A percentile compares a stretch with the other conserved stretches of the same genome.
Conservation (phyloP, 2,797 vertebrate species). For the Anguilla marmorata region DNA sequence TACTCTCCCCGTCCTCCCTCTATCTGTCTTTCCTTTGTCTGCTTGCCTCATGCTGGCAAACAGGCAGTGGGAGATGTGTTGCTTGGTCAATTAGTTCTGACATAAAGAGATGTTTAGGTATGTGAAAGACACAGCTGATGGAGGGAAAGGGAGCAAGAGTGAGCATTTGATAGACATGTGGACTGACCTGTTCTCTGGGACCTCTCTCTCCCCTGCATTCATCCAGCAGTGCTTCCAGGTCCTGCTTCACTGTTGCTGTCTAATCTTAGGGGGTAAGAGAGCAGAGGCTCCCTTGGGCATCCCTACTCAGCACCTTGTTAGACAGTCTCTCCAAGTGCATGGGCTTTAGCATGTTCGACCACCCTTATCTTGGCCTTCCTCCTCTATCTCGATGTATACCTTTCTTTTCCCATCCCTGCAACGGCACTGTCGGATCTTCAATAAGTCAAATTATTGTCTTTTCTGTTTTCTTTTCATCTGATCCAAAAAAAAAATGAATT, state of each 20-base stretch:
- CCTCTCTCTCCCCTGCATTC: constrained; percentile 59
- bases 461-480: neutral
- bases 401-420: constrained; percentile 37
- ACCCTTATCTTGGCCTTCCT: constrained; percentile 42
- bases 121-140: constrained; percentile 72
- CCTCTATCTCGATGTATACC: constrained; percentile 43
- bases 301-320: constrained; percentile 81
- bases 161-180: constrained; percentile 71
- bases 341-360: constrained; percentile 39
- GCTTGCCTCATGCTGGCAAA: constrained; percentile 59
- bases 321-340: constrained; percentile 59
- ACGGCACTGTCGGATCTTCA: constrained; percentile 36
- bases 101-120: constrained; percentile 84
- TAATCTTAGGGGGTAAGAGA: constrained; percentile 79
- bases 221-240: constrained; percentile 58
- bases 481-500: neutral
- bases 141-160: constrained; percentile 51
- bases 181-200: constrained; percentile 67
- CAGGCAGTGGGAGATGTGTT: constrained; percentile 79
- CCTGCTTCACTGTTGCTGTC: constrained; percentile 71
- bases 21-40: constrained; percentile 49
- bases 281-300: constrained; percentile 76
- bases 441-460: no score
- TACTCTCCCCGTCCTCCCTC: constrained; percentile 11
- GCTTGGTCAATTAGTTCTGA: constrained; percentile 85